Percentiles rank a stretch among this genome's conserved stretches.
These are phyloP conservation scores for Planiliza haematocheilus DNA, from an alignment of 2,113 vertebrate species.

Conservation along the genomic window DNA sequence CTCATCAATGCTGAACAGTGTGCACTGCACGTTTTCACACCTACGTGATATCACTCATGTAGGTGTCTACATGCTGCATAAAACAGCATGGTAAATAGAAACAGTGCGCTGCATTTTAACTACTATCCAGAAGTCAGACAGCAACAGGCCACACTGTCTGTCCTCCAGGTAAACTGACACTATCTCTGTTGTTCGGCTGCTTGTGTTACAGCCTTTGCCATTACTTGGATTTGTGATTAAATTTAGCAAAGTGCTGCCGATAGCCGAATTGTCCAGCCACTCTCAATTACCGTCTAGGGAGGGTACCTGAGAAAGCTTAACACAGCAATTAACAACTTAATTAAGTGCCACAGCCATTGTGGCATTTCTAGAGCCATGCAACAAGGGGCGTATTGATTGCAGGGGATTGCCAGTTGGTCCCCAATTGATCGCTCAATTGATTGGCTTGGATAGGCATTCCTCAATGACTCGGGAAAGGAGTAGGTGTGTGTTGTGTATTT, in stretches of 20 bases:
- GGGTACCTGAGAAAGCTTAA: constrained; percentile 85
- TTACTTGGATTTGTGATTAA: constrained; percentile 83
- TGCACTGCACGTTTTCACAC: background rate
- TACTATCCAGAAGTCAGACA: background rate
- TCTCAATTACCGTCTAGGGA: constrained; percentile 84
- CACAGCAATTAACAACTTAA: constrained; percentile 88
- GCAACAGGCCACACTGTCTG: constrained; percentile 10
- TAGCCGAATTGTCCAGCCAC: constrained; percentile 81
- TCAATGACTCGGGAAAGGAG: constrained; percentile 69
- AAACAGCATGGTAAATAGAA: constrained; percentile 2
- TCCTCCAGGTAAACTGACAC: constrained; percentile 29
- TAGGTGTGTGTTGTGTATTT: constrained; percentile 59
- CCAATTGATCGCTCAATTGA: constrained; percentile 84
- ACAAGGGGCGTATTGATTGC: constrained; percentile 84
- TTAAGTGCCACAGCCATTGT: constrained; percentile 85
- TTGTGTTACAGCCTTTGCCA: constrained; percentile 52
- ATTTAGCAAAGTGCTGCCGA: constrained; percentile 81
- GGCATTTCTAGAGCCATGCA: constrained; percentile 77
- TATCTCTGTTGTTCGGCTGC: constrained; percentile 47
- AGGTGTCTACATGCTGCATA: constrained; percentile 20
- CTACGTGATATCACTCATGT: constrained; percentile 32
- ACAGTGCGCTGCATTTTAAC: constrained; percentile 3
- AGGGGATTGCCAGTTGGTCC: constrained; percentile 81
- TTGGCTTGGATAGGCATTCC: constrained; percentile 82
- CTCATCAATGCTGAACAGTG: constrained; percentile 3